A percentile compares a stretch with the other conserved stretches of the same genome.
Evolutionary conservation across 1,140 invertebrate species (phyloP).

Genomic region (Ladona fulva): DNA sequence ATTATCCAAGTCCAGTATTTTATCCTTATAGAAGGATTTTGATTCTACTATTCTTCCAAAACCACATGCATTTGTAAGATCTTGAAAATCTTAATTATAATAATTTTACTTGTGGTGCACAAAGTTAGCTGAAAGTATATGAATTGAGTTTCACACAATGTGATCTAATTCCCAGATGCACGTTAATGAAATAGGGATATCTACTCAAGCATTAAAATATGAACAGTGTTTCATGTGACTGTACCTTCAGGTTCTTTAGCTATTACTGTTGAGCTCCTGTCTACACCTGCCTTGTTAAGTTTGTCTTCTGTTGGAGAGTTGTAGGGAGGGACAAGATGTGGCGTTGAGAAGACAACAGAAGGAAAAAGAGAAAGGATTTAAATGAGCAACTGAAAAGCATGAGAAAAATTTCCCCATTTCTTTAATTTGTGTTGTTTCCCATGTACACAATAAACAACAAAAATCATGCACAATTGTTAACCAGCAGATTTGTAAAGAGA

Average conservation of each 20-base stretch:
- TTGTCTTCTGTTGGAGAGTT: constrained; percentile 52
- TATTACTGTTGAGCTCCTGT: constrained; percentile 87
- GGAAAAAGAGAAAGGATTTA: constrained; percentile 20
- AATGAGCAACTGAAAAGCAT: constrained; percentile 16
- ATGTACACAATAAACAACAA: background rate
- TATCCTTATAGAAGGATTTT: background rate
- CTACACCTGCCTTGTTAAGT: constrained; percentile 73
- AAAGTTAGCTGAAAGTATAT: background rate
- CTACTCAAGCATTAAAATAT: background rate
- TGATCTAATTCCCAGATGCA: background rate
- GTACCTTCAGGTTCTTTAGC: constrained; percentile 88
- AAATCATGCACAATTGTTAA: background rate
- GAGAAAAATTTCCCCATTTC: background rate
- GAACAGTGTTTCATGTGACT: constrained; percentile 15
- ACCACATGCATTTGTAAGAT: background rate
- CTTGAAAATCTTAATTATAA: background rate
- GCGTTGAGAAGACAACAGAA: constrained; percentile 20
- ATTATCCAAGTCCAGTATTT: background rate
- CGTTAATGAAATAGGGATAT: constrained; percentile 4
- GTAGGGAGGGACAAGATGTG: constrained; percentile 3
- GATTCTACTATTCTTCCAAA: background rate
- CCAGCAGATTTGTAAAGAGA: background rate
- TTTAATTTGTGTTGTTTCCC: background rate
- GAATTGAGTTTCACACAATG: background rate
- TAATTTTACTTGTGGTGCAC: background rate